Conservation (phyloP, 2,797 vertebrate species). For the Euphonia xanthogaster region DNA sequence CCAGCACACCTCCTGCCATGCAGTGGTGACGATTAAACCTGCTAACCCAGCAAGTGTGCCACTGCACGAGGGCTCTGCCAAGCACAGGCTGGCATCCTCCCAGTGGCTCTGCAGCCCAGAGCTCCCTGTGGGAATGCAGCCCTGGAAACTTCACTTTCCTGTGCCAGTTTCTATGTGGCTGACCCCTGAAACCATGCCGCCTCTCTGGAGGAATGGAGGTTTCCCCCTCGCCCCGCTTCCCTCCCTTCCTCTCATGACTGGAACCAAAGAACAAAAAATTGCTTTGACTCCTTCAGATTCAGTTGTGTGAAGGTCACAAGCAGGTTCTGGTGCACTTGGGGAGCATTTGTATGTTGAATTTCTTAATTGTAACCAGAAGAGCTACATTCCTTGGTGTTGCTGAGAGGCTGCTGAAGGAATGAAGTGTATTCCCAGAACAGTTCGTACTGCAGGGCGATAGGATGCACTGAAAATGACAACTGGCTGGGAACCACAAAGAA, state of each 20-base stretch:
- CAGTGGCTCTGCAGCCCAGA: accelerated
- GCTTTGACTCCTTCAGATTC: not conserved
- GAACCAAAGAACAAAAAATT: slow-evolving; percentile 23
- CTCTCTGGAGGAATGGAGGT: not conserved
- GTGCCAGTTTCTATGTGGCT: not conserved
- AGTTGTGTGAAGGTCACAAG: slow-evolving; percentile 22
- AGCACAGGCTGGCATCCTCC: not conserved
- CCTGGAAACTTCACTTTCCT: not conserved
- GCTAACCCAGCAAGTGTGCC: not conserved
- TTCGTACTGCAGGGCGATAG: not conserved
- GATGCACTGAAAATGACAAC: slow-evolving; percentile 57
- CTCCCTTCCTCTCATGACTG: not conserved
- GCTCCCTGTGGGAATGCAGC: not conserved
- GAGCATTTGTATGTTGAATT: slow-evolving; percentile 46
- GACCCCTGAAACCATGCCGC: not conserved
- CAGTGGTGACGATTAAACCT: not conserved
- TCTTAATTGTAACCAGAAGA: slow-evolving; percentile 66
- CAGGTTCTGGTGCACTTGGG: slow-evolving; percentile 51
- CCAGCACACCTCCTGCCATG: not conserved
- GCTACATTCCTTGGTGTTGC: slow-evolving; percentile 45
- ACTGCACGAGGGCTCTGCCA: accelerated
- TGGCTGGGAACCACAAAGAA: slow-evolving; percentile 30
- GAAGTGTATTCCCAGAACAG: slow-evolving; percentile 46
- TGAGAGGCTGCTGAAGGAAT: slow-evolving; percentile 46
- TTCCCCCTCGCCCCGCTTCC: not conserved